Base-by-base conservation (phyloP, 2,113 vertebrate species). In the Canis aureus region DNA sequence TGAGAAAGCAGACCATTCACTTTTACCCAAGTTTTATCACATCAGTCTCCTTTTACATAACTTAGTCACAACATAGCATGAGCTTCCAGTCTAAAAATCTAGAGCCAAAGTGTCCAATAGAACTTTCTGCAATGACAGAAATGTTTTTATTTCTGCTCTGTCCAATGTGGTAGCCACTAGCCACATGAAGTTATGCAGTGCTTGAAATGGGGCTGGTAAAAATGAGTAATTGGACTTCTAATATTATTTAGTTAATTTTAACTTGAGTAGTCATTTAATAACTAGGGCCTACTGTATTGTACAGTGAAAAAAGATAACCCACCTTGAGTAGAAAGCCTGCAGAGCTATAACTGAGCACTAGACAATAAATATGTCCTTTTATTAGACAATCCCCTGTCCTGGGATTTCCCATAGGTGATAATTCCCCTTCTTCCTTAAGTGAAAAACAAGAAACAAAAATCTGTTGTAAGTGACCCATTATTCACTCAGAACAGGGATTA, bases 221-320 rank as follows among this genome's bases (percentile, higher is more conserved):
- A 88, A 23, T 49, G 0, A 83, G 12, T 49, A 66, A 67, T 2
- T 83, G 11, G 51, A 96, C 16, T 79, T 74, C 32, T 76, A 80
- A 25, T 29, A 83, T 95, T 85, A 67, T 74, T 88, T 89, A 80
- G 74, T 92, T 74, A 80, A 92, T 55, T 94, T 82, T 64, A 66
- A 66, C 64, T 85, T 86, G 62, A 92, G 16, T 66, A 67, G 38
- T 15, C 22, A 57, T 51, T 74, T 9, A 20, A 20, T 55, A 91
- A 71, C 8, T 49, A 69, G 3, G n/a, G n/a, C 53, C 29, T 67
- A n/a, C 19, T 35, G 43, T 38, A 76, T 19, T 71, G 15, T n/a
- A 76, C 5, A 55, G 67, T 53, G 15, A 22, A 73, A 62, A 74
- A 11, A 91, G 25, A 38, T 43, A 81, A 67, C 3, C 15, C 1